Evolutionary conservation across 2,113 vertebrate genomes (phyloP).

Genomic region (Labeo catla): DNA sequence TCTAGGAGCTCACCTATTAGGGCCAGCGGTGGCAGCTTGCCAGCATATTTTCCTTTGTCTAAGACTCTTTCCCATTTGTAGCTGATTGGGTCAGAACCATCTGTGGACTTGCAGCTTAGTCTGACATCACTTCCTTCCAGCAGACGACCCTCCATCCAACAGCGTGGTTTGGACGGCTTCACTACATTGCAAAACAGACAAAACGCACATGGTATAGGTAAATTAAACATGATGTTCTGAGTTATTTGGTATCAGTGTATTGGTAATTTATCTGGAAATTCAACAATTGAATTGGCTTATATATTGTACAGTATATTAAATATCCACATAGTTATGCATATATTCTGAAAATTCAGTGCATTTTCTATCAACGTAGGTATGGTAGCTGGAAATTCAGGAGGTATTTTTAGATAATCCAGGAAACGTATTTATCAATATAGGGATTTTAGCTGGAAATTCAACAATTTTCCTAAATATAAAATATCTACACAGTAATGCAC

Average conservation of each 20-base stretch:
- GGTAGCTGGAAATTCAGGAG: too few species aligned
- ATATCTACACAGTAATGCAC: too few species aligned
- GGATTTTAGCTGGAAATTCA: too few species aligned
- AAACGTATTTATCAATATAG: too few species aligned
- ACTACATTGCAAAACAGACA: constrained; percentile 69
- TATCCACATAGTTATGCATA: too few species aligned
- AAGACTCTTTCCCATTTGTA: constrained; percentile 87
- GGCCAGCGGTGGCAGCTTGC: constrained; percentile 78
- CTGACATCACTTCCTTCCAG: constrained; percentile 84
- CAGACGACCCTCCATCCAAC: constrained; percentile 87
- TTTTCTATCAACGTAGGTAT: too few species aligned
- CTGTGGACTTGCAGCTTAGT: constrained; percentile 84
- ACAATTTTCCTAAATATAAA: too few species aligned
- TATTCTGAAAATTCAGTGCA: too few species aligned
- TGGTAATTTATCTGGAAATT: not conserved
- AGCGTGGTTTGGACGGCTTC: constrained; percentile 89
- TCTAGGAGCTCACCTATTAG: constrained; percentile 78
- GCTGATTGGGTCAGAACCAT: constrained; percentile 85
- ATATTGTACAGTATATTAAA: too few species aligned
- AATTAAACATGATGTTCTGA: not conserved
- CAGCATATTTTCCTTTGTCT: constrained; percentile 75
- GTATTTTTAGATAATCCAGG: too few species aligned
- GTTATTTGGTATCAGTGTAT: not conserved
- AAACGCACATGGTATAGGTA: not conserved
- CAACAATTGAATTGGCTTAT: not conserved